phyloP scores from a whole-genome alignment of 2,888 invertebrate genomes.

The Megaustenia siamemsis region DNA sequence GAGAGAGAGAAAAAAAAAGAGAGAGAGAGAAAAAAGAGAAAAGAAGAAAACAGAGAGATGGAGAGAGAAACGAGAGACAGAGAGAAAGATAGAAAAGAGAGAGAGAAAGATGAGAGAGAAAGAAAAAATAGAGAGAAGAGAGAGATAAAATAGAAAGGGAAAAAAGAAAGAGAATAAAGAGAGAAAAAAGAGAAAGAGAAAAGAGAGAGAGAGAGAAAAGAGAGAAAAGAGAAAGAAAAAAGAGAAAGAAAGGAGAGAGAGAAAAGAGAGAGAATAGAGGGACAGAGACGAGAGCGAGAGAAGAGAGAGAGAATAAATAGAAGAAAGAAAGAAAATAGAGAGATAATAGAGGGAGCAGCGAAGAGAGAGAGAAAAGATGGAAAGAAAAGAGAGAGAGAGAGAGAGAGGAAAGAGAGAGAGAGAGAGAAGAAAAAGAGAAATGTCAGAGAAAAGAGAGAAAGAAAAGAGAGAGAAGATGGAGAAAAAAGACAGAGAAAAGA shows the following conservation, averaged over 20 bases:
- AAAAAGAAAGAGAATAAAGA: no score
- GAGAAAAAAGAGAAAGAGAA: not conserved
- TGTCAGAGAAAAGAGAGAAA: no score
- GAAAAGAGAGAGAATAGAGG: no score
- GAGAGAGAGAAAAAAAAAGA: not conserved
- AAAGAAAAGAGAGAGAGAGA: not conserved
- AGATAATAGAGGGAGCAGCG: not conserved
- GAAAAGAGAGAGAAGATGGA: no score
- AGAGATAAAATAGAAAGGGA: no score
- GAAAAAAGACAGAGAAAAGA: no score
- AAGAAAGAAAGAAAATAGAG: no score
- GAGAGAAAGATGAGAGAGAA: not conserved
- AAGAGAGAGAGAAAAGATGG: not conserved
- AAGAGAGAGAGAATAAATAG: not conserved
- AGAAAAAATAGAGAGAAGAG: not conserved
- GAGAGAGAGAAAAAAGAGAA: not conserved
- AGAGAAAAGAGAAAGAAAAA: slow-evolving; percentile 2
- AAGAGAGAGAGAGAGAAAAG: not conserved
- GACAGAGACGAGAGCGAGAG: not conserved
- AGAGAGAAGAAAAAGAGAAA: no score
- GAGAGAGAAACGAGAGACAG: no score
- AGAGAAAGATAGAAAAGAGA: no score
- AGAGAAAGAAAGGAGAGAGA: not conserved
- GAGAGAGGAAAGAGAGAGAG: not conserved
- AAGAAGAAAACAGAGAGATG: no score